Conservation (phyloP, 2,888 invertebrate genomes). For the Drosophila pseudotakahashii region DNA sequence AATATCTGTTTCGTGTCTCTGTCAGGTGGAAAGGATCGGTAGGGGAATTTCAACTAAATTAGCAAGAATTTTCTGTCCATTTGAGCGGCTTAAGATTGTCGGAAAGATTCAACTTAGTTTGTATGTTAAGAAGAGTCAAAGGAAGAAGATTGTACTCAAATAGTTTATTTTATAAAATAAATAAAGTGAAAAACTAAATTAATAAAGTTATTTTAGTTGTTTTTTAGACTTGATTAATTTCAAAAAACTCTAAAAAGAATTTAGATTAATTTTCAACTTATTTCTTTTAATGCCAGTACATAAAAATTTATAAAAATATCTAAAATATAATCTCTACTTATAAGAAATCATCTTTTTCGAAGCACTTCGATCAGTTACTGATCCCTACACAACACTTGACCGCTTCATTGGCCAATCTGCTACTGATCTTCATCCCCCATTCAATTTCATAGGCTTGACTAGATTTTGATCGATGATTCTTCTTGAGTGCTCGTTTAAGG, state of each 20-base stretch:
- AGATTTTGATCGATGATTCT: slow-evolving; percentile 34
- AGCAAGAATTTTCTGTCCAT: slow-evolving; percentile 29
- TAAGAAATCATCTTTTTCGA: background rate
- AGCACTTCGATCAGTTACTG: slow-evolving; percentile 33
- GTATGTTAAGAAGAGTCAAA: background rate
- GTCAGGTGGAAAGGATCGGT: slow-evolving; percentile 28
- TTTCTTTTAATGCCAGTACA: no score
- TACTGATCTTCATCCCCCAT: slow-evolving; percentile 35
- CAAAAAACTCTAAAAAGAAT: no score
- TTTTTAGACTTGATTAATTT: no score
- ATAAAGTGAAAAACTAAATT: no score
- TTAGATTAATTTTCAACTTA: no score
- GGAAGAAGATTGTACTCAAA: background rate
- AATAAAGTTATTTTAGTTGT: no score
- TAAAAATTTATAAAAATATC: no score
- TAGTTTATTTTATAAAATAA: background rate
- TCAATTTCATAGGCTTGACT: slow-evolving; percentile 39
- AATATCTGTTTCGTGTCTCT: slow-evolving; percentile 36
- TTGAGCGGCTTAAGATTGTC: slow-evolving; percentile 25
- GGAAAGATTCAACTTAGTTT: background rate
- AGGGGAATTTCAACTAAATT: slow-evolving; percentile 22
- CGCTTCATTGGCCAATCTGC: slow-evolving; percentile 39
- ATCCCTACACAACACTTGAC: slow-evolving; percentile 41
- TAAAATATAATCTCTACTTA: no score
- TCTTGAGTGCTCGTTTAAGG: slow-evolving; percentile 19